A percentile compares a stretch with the other conserved stretches of the same genome.
These are phyloP conservation scores for Ecliptopera silaceata DNA, from an alignment of 2,888 invertebrate genomes.

Conservation along the genomic window DNA sequence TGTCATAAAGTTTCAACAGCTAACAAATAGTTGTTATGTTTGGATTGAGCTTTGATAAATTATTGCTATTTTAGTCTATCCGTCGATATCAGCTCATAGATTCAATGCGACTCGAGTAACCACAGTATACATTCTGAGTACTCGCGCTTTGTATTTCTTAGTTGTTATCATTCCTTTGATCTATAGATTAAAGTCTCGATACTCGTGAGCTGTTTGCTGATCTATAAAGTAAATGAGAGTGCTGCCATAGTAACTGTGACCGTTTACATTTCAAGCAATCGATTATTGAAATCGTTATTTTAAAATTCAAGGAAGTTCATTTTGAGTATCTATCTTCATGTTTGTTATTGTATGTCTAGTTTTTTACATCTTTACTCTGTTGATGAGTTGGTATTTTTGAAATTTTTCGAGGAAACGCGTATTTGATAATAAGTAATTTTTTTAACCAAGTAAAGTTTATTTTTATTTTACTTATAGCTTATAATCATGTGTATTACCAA, in stretches of 20 bases:
- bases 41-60: not conserved
- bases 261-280: slow-evolving; percentile 25
- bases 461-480: too few species aligned
- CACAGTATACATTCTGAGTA: slow-evolving; percentile 33
- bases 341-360: slow-evolving; percentile 30
- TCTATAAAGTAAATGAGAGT: slow-evolving; percentile 28
- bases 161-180: slow-evolving; percentile 35
- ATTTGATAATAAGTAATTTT: too few species aligned
- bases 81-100: slow-evolving; percentile 3
- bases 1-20: not conserved
- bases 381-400: slow-evolving; percentile 12
- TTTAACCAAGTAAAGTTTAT: too few species aligned
- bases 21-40: not conserved
- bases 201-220: slow-evolving; percentile 18
- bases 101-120: slow-evolving; percentile 23
- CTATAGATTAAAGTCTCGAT: slow-evolving; percentile 29
- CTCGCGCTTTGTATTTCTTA: slow-evolving; percentile 21
- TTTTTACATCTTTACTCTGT: slow-evolving; percentile 21
- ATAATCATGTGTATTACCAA: too few species aligned
- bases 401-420: slow-evolving; percentile 6
- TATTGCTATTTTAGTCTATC: not conserved
- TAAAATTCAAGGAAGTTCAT: slow-evolving; percentile 30
- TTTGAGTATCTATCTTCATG: slow-evolving; percentile 25
- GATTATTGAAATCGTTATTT: slow-evolving; percentile 27
- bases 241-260: slow-evolving; percentile 18